These are phyloP conservation scores for Columba livia DNA, from an alignment of 2,113 vertebrate genomes.

Conservation along the genomic window DNA sequence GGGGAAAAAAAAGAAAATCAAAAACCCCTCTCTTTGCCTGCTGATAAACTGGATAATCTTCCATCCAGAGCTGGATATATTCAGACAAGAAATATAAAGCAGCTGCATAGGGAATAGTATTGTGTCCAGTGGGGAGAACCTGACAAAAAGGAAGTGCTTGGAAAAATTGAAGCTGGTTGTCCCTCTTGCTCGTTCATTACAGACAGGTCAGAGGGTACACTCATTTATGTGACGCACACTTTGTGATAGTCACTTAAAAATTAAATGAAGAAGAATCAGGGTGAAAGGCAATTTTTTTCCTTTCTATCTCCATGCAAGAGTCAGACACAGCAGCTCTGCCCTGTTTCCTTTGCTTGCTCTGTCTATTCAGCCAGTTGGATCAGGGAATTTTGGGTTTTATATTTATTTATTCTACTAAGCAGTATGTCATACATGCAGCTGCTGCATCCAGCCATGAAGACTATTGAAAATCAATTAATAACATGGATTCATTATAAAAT, in stretches of 20 bases:
- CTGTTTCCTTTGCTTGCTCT: background rate
- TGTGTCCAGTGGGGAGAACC: background rate
- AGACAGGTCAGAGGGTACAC: background rate
- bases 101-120: background rate
- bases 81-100: background rate
- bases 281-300: background rate
- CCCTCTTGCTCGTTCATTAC: background rate
- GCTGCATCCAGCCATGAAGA: background rate
- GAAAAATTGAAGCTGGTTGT: background rate
- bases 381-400: background rate
- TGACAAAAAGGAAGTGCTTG: background rate
- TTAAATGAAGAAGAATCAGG: background rate
- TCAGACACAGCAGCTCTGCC: background rate
- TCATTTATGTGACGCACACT: background rate
- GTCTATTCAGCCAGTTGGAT: background rate
- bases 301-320: background rate
- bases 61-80: background rate
- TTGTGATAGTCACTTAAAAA: background rate
- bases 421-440: background rate
- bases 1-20: background rate
- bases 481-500: background rate
- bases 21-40: background rate
- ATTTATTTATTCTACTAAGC: background rate
- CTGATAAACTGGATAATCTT: background rate
- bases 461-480: background rate